Conservation (phyloP, 2,888 invertebrate genomes). For the Drosophila putrida region DNA sequence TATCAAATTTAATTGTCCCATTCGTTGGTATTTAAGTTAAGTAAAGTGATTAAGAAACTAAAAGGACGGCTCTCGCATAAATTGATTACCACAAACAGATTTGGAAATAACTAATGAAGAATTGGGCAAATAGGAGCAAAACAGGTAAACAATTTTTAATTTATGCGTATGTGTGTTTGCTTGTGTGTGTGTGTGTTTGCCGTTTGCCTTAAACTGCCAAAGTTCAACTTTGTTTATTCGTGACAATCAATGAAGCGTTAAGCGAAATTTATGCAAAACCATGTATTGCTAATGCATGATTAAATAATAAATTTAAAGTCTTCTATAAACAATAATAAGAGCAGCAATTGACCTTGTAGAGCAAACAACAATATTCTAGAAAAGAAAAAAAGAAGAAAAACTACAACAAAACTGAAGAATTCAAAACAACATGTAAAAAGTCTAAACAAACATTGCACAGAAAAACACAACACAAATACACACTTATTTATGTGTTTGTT, state of each 20-base stretch:
- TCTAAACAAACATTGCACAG: slow-evolving; percentile 34
- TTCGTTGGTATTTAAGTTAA: neutral
- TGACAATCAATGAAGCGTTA: neutral
- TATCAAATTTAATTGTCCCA: no score
- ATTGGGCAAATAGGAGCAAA: slow-evolving; percentile 26
- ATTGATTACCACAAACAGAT: slow-evolving; percentile 16
- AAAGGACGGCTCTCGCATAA: slow-evolving; percentile 21
- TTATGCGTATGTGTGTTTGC: slow-evolving; percentile 15
- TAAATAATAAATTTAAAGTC: slow-evolving; percentile 17
- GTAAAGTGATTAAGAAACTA: neutral
- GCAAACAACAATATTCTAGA: slow-evolving; percentile 20
- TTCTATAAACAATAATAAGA: slow-evolving; percentile 7
- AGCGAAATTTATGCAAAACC: slow-evolving; percentile 17
- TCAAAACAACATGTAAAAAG: slow-evolving; percentile 33
- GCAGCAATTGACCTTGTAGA: slow-evolving; percentile 34
- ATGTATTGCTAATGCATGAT: slow-evolving; percentile 20
- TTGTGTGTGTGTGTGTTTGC: slow-evolving; percentile 1
- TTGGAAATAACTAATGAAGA: slow-evolving; percentile 22
- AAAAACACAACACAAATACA: slow-evolving; percentile 11
- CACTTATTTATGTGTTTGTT: neutral
- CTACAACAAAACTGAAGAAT: slow-evolving; percentile 20
- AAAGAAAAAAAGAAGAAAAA: slow-evolving; percentile 10
- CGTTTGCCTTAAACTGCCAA: slow-evolving; percentile 17
- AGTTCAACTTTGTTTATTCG: slow-evolving; percentile 42
- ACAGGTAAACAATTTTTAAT: slow-evolving; percentile 46